phyloP scores from a whole-genome alignment of 2,888 invertebrate species.

The Psococerastis gibbosa region DNA sequence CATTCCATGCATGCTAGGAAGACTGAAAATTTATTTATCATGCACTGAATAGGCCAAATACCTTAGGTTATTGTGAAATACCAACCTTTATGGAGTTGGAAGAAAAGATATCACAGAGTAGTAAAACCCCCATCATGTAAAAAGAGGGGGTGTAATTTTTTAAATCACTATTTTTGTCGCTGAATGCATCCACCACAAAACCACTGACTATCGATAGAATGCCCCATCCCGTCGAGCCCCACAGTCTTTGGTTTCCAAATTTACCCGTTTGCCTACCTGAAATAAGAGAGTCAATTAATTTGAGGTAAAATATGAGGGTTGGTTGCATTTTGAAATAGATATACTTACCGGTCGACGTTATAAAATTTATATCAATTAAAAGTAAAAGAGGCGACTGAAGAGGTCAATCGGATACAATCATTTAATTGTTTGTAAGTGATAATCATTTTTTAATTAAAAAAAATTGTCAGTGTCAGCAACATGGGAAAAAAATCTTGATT shows the following conservation, averaged over 20 bases:
- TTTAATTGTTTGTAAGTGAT: no score
- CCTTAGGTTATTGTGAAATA: slow-evolving; percentile 21
- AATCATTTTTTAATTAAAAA: no score
- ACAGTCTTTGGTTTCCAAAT: slow-evolving; percentile 73
- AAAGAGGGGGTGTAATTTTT: slow-evolving; percentile 71
- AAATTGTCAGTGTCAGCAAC: no score
- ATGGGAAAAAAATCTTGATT: no score
- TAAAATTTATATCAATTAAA: no score
- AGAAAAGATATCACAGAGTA: slow-evolving; percentile 44
- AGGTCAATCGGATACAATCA: no score
- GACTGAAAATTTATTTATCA: background rate
- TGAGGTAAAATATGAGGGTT: no score
- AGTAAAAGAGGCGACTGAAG: no score
- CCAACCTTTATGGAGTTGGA: slow-evolving; percentile 36
- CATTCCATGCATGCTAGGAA: background rate
- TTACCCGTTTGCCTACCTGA: slow-evolving; percentile 47
- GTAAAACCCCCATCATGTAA: slow-evolving; percentile 45
- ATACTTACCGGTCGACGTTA: no score
- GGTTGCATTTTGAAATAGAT: no score
- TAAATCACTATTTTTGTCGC: slow-evolving; percentile 33
- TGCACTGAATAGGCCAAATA: background rate
- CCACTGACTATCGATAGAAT: slow-evolving; percentile 56
- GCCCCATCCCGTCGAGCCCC: slow-evolving; percentile 80
- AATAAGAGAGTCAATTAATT: background rate
- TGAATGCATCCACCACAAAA: slow-evolving; percentile 53